Base-by-base conservation (phyloP, 2,888 invertebrate species). In the Hemistola chrysoprasaria region DNA sequence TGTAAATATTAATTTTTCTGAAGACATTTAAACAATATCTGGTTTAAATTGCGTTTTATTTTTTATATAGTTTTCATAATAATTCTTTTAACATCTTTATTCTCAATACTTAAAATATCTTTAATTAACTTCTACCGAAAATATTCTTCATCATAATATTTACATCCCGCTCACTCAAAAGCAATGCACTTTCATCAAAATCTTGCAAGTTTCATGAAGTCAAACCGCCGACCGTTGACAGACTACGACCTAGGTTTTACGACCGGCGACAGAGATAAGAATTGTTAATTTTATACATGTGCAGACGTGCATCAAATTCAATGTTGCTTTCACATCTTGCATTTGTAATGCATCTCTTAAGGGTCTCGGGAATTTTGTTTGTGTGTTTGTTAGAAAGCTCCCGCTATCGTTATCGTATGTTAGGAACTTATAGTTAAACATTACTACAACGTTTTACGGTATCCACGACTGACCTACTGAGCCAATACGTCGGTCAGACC, bases 271-370 rank as follows among this genome's bases (percentile, higher is more conserved):
- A 73, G 78, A 78, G 80, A 81, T 82, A 81, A 78, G 81, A 83
- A 83, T 81, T 74, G 80, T 83, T 82, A 82, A 83, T 83, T 78
- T 81, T 81, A 81, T 75, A 56, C 16, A 40, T 33, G 34, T 23
- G 28, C 21, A 22, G 38, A 27, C 35, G 47, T 36, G 39, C 41
- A 47, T 47, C 34, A 45, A 36, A 40, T 40, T 33, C 40, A 22
- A 46, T 40, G 46, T 40, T 40, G 20, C 30, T 38, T 29, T 38
- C 9, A 25, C 24, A 1, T 24, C 16, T 16, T 16, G 16, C 16
- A 24, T 7, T 24, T 24, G 20, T 38, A 34, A 38, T 43, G 29
- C 43, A 43, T n/a, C 1, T 8, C 4, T n/a, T 8, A 1, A n/a
- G 24, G 4, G 24, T 24, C 20, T 11, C 24, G 36, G 16, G 4